Evolutionary conservation across 2,888 invertebrate species (phyloP).

Genomic region (Drepana falcataria): DNA sequence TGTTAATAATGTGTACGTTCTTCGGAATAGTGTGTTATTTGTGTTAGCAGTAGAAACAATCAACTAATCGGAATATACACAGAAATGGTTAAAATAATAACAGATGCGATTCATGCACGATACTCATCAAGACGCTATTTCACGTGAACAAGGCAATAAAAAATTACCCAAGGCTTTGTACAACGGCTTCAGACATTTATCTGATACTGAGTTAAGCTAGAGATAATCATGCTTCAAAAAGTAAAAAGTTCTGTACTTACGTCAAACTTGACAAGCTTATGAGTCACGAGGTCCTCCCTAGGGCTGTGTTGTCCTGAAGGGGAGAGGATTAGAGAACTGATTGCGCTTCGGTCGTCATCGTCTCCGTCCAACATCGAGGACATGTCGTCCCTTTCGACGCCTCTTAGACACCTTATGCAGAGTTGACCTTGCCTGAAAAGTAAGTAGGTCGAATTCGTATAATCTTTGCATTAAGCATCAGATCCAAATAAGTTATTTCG

Average conservation of each 20-base stretch:
- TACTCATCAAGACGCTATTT: background rate
- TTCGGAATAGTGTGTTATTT: constrained; percentile 54
- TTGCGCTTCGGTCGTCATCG: constrained; percentile 84
- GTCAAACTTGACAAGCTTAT: constrained; percentile 78
- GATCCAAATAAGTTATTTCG: too few species aligned
- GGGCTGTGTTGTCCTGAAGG: constrained; percentile 65
- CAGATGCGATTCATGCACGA: background rate
- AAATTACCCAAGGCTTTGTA: too few species aligned
- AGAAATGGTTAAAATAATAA: background rate
- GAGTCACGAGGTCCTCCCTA: constrained; percentile 60
- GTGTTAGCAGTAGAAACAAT: constrained; percentile 25
- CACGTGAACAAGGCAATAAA: too few species aligned
- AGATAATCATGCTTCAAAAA: constrained; percentile 12
- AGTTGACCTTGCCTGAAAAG: constrained; percentile 86
- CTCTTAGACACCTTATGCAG: constrained; percentile 88
- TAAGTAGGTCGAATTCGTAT: constrained; percentile 4
- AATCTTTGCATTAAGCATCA: too few species aligned
- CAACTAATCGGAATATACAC: background rate
- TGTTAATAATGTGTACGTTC: constrained; percentile 51
- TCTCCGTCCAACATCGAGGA: constrained; percentile 85
- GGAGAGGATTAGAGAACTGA: constrained; percentile 72
- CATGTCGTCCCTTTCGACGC: constrained; percentile 80
- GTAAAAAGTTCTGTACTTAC: constrained; percentile 50
- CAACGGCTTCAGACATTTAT: too few species aligned
- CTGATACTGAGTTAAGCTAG: constrained; percentile 19